Evolutionary conservation across 2,888 invertebrate species (phyloP).

Genomic region (Coleophora deauratella): DNA sequence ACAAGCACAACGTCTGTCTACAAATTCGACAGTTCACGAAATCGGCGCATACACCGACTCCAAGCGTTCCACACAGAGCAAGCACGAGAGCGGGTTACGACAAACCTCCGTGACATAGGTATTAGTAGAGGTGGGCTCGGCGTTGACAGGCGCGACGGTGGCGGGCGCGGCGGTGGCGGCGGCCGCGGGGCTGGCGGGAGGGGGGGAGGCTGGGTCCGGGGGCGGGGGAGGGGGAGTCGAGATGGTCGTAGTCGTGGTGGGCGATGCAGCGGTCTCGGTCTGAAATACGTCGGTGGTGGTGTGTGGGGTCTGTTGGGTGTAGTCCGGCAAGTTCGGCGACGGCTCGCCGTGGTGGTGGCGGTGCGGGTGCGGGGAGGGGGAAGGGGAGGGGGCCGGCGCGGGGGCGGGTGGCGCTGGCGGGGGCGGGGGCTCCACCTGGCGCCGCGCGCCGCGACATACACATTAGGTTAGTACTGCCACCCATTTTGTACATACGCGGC

Average conservation of each 20-base stretch:
- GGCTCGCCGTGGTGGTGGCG: constrained; percentile 65
- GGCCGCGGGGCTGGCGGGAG: constrained; percentile 4
- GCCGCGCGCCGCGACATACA: constrained; percentile 52
- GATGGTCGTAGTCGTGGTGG: constrained; percentile 16
- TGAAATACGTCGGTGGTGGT: constrained; percentile 65
- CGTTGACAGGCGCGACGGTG: constrained; percentile 38
- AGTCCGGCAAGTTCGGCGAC: constrained; percentile 9
- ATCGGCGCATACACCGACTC: too few relatives aligned
- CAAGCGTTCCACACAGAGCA: constrained; percentile 21
- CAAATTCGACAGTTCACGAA: too few relatives aligned
- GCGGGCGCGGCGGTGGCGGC: constrained; percentile 15
- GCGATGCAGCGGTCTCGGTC: constrained; percentile 48
- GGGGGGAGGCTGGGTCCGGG: constrained; percentile 8
- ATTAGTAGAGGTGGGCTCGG: constrained; percentile 52
- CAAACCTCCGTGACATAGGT: constrained; percentile 68
- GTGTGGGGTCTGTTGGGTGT: constrained; percentile 37
- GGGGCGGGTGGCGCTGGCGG: constrained; percentile 24
- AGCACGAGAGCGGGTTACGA: constrained; percentile 50
- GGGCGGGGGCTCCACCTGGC: constrained; percentile 44
- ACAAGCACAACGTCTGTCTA: not conserved
- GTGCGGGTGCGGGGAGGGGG: constrained; percentile 58
- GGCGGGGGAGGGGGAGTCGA: constrained; percentile 8
- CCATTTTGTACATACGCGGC: constrained; percentile 21
- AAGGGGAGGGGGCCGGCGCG: constrained; percentile 31
- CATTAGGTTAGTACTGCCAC: constrained; percentile 65